phyloP scores from a whole-genome alignment of 2,888 invertebrate genomes.

The Glaucopsyche alexis region DNA sequence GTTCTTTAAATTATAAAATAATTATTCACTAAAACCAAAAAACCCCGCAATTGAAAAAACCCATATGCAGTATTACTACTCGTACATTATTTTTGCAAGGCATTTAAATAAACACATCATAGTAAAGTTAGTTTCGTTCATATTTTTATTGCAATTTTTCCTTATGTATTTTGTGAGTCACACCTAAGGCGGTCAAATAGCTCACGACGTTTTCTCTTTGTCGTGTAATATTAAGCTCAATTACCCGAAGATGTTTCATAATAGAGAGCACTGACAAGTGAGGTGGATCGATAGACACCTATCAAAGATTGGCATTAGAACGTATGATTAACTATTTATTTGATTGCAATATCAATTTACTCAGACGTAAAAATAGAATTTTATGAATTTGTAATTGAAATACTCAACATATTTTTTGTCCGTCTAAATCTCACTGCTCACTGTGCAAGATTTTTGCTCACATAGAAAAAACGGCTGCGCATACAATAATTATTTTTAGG shows the following conservation, averaged over 20 bases:
- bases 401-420: not conserved
- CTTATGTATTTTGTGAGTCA: slow-evolving; percentile 19
- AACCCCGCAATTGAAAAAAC: not conserved
- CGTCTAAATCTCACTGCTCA: too few relatives aligned
- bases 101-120: not conserved
- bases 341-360: slow-evolving; percentile 4
- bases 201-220: slow-evolving; percentile 26
- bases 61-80: not conserved
- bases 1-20: too few relatives aligned
- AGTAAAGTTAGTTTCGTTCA: slow-evolving; percentile 5
- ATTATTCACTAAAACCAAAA: not conserved
- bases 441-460: too few relatives aligned
- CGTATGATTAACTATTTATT: slow-evolving; percentile 8
- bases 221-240: slow-evolving; percentile 1
- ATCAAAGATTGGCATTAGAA: slow-evolving; percentile 6
- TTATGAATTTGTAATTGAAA: not conserved
- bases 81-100: slow-evolving; percentile 6
- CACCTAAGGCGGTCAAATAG: slow-evolving; percentile 9
- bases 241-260: slow-evolving; percentile 15
- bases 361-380: not conserved
- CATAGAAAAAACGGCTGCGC: too few relatives aligned
- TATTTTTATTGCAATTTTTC: slow-evolving; percentile 12
- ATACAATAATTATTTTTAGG: too few relatives aligned
- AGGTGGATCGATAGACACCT: slow-evolving; percentile 13
- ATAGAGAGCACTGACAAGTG: slow-evolving; percentile 10